Conservation (phyloP, 1,140 invertebrate species). For the Neodiprion lecontei region DNA sequence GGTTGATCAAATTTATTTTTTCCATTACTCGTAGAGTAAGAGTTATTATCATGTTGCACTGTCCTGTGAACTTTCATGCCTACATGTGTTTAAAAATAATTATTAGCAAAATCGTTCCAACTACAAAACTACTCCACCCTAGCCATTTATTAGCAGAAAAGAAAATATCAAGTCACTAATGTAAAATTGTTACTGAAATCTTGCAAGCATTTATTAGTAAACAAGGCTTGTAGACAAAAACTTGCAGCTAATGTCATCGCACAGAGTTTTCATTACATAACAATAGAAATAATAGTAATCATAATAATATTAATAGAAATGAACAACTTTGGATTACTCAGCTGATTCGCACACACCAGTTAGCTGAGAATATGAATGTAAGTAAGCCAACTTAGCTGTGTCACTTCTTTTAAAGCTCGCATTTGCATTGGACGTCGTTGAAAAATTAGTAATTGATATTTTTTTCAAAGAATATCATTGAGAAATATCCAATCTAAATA, state of each 20-base stretch:
- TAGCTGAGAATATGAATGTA: constrained; percentile 24
- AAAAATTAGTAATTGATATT: too few species aligned
- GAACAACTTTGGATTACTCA: constrained; percentile 43
- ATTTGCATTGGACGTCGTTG: not conserved
- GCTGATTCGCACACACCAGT: constrained; percentile 34
- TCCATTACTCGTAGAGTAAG: too few species aligned
- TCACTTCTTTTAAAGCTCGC: not conserved
- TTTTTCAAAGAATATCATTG: too few species aligned
- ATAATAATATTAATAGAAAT: constrained; percentile 32
- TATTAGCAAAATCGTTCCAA: too few species aligned
- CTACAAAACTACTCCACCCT: too few species aligned
- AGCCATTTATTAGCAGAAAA: not conserved
- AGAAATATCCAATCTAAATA: too few species aligned
- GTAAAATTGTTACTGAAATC: not conserved
- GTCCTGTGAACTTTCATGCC: too few species aligned
- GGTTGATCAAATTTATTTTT: too few species aligned
- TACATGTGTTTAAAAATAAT: too few species aligned
- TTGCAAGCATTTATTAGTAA: not conserved
- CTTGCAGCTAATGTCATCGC: not conserved
- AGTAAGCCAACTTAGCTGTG: not conserved
- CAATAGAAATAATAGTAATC: constrained; percentile 20
- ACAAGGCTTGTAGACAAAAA: not conserved
- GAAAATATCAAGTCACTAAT: not conserved
- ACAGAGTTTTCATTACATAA: not conserved
- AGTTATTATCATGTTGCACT: too few species aligned